Percentiles rank a stretch among this genome's conserved stretches.
Evolutionary conservation across 2,888 invertebrate species (phyloP).

Genomic region (Elysia crispata): DNA sequence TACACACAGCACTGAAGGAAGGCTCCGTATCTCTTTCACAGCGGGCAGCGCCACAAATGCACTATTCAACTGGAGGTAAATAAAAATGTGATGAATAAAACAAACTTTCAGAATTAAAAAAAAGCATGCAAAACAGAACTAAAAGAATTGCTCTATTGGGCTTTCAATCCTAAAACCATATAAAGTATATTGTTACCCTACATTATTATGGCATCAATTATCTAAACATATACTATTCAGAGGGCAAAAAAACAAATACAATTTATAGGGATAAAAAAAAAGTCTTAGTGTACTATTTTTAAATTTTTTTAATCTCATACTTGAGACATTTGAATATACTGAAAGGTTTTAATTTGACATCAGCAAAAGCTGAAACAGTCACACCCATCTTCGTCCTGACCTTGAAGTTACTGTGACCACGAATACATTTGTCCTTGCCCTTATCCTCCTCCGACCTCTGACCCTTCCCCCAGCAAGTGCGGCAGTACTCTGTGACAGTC

Average conservation of each 20-base stretch:
- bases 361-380: neutral
- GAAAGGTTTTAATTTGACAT: conserved; percentile 1
- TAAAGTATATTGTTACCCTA: too few species aligned
- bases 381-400: neutral
- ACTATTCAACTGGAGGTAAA: conserved; percentile 58
- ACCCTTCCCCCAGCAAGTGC: conserved; percentile 70
- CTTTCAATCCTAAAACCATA: too few species aligned
- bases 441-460: conserved; percentile 61
- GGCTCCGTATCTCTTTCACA: conserved; percentile 64
- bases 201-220: too few species aligned
- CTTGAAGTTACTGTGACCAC: conserved; percentile 59
- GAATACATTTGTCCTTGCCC: conserved; percentile 63
- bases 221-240: too few species aligned
- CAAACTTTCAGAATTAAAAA: too few species aligned
- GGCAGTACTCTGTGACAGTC: conserved; percentile 64
- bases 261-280: too few species aligned
- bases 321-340: neutral
- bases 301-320: too few species aligned
- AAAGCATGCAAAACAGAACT: too few species aligned
- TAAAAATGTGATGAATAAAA: too few species aligned
- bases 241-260: too few species aligned
- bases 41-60: conserved; percentile 62
- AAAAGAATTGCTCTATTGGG: too few species aligned
- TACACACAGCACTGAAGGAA: conserved; percentile 64
- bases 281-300: too few species aligned